Percentiles rank a stretch among this genome's conserved stretches.
Evolutionary conservation across 2,888 invertebrate species (phyloP).

Genomic region (Polydrusus cervinus): DNA sequence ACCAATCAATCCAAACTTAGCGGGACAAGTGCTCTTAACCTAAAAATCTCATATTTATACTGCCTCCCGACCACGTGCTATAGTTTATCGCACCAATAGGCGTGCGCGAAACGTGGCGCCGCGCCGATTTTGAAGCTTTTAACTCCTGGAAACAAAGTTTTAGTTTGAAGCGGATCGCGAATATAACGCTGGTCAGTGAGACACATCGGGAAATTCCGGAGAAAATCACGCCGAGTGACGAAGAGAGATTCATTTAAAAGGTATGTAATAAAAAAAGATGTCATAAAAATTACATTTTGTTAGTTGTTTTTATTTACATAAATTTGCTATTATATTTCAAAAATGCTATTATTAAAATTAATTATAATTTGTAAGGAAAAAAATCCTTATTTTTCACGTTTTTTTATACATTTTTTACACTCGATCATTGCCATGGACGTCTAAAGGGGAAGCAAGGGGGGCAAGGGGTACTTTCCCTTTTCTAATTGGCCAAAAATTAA

Average conservation of each 20-base stretch:
- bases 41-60: neutral
- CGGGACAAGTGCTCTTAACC: conserved; percentile 5
- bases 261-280: neutral
- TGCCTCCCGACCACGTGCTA: conserved; percentile 22
- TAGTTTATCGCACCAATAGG: neutral
- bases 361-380: too few species aligned
- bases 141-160: conserved; percentile 38
- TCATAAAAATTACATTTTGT: neutral
- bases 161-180: conserved; percentile 36
- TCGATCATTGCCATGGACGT: too few species aligned
- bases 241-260: neutral
- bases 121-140: conserved; percentile 48
- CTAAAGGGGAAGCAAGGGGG: too few species aligned
- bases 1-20: conserved; percentile 6
- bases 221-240: neutral
- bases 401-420: too few species aligned
- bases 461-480: too few species aligned
- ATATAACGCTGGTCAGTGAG: conserved; percentile 6
- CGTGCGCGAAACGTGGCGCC: conserved; percentile 45
- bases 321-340: neutral
- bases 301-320: neutral
- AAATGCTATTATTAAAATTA: too few species aligned
- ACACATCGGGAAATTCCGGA: neutral
- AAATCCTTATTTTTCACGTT: too few species aligned
- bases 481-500: too few species aligned